A percentile compares a stretch with the other conserved stretches of the same genome.
Evolutionary conservation across 2,888 invertebrate species (phyloP).

Genomic region (Vandiemenella viatica): DNA sequence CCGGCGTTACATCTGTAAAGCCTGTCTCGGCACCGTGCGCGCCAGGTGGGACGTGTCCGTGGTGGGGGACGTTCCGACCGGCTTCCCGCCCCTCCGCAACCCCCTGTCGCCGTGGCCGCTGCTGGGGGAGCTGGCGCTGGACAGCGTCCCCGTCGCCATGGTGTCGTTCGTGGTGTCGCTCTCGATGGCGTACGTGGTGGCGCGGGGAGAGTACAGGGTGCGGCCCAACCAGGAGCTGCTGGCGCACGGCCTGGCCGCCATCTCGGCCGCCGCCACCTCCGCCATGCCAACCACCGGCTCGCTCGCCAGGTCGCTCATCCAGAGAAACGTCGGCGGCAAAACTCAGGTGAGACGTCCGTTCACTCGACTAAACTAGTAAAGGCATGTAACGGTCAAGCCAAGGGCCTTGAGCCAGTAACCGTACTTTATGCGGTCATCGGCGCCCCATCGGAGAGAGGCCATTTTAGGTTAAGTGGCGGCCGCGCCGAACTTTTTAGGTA

Average conservation of each 20-base stretch:
- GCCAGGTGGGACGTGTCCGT: too few species aligned
- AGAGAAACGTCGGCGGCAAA: slow-evolving; percentile 1
- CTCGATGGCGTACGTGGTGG: background rate
- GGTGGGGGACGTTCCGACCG: background rate
- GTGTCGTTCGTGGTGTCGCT: background rate
- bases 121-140: background rate
- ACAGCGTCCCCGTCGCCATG: background rate
- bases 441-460: too few species aligned
- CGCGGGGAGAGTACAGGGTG: background rate
- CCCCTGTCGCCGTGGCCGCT: background rate
- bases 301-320: background rate
- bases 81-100: background rate
- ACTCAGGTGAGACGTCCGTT: too few species aligned
- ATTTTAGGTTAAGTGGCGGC: too few species aligned
- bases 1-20: too few species aligned
- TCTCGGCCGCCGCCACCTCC: background rate
- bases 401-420: too few species aligned
- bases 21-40: too few species aligned
- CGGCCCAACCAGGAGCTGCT: slow-evolving; percentile 3
- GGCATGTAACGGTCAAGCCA: too few species aligned
- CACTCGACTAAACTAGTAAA: too few species aligned
- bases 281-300: slow-evolving; percentile 1
- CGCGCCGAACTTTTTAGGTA: too few species aligned
- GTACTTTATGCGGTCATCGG: too few species aligned
- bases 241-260: background rate